Evolutionary conservation across 2,797 vertebrate genomes (phyloP), one percentile per base, ranked within the genome.

Genomic region (Cacajao melanocephalus): DNA sequence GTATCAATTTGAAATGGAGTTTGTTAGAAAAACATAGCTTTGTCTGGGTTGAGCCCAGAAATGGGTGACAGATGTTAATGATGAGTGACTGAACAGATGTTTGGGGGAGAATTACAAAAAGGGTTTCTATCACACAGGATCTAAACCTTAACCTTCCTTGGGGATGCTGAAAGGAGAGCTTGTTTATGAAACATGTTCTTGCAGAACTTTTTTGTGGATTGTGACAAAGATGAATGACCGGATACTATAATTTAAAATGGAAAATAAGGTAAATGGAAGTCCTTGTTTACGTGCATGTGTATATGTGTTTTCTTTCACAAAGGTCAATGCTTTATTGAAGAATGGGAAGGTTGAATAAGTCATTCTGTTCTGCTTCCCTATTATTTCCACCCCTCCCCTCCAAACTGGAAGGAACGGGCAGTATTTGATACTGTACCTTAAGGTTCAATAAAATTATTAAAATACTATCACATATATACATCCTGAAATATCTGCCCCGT

Each of bases 31-130:
- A 97, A 52, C 48, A 24, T 57, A 70, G 95, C 95, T 98, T 98
- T 97, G 92, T 96, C 97, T 97, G 97, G 94, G 19, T 0, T 97
- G 97, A 97, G 88, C 87, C 76, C 97, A 98, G 98, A 98, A 95
- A 98, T 24, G 88, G 96, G 70, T 98, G 98, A 95, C 98, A 98
- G 98, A 98, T 98, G 98, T 97, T 98, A 96, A 97, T 96, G 97
- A 97, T 97, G 98, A 98, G 76, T 24, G 70, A 97, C 33, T 0
- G 0, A 97, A 95, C 98, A 98, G 97, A 97, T 98, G 98, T 98
- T 98, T 95, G 92, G 83, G 58, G 91, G 75, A 91, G 97, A 87
- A 81, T 96, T 97, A 97, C 95, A 97, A 89, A 98, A 98, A 97
- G 72, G 90, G 41, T 84, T 93, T 97, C 94, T 41, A 95, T 93